Conservation (phyloP, 2,113 vertebrate genomes). For the Climacteris rufus region DNA sequence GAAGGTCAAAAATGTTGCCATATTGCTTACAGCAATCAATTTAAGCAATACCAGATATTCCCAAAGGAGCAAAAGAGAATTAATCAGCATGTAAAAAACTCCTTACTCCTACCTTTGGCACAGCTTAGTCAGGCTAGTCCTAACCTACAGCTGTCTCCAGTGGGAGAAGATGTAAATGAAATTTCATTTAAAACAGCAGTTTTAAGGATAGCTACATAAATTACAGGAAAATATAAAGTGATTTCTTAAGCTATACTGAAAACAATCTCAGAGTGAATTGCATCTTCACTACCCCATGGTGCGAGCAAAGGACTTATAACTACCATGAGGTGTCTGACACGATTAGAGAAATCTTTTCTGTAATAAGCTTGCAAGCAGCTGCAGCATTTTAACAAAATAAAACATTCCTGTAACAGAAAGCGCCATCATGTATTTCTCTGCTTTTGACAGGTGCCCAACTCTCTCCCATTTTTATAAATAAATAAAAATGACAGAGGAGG, state of each 20-base stretch:
- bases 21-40: conserved; percentile 71
- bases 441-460: not conserved
- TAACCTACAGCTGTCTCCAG: conserved; percentile 70
- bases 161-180: conserved; percentile 69
- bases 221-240: not conserved
- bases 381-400: not conserved
- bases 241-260: not conserved
- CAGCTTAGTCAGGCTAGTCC: conserved; percentile 68
- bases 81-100: conserved; percentile 71
- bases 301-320: not conserved
- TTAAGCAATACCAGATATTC: conserved; percentile 69
- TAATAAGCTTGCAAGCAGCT: not conserved
- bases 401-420: not conserved
- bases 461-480: conserved; percentile 15
- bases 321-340: not conserved
- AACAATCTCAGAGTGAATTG: not conserved
- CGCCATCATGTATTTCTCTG: not conserved
- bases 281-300: not conserved
- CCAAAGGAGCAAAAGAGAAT: conserved; percentile 62
- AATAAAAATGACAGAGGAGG: conserved; percentile 23
- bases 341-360: not conserved
- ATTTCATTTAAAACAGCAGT: conserved; percentile 61
- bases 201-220: conserved; percentile 56
- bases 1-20: conserved; percentile 68
- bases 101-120: conserved; percentile 70